phyloP scores from a whole-genome alignment of 64 coral and sea anemone species.

The Acropora yongei region DNA sequence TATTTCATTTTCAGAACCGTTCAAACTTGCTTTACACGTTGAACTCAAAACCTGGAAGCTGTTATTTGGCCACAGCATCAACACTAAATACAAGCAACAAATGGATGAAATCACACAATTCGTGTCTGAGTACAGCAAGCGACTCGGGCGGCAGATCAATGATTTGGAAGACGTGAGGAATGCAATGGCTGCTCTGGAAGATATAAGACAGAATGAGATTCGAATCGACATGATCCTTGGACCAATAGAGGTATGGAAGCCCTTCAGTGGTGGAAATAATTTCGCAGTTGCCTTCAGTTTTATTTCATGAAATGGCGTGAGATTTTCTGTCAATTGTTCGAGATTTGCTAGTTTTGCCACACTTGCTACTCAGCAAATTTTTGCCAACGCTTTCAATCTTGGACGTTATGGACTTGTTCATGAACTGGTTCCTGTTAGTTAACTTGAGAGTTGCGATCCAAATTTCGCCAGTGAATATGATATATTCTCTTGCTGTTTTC shows the following conservation, averaged over 20 bases:
- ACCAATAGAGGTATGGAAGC: constrained; percentile 75
- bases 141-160: constrained; percentile 79
- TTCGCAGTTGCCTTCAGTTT: too few species aligned
- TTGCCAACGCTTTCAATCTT: too few species aligned
- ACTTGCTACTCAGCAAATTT: too few species aligned
- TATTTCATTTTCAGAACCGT: constrained; percentile 57
- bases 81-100: constrained; percentile 76
- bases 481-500: not conserved
- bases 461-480: too few species aligned
- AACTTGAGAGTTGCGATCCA: too few species aligned
- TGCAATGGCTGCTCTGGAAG: constrained; percentile 91
- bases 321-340: too few species aligned
- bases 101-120: constrained; percentile 96
- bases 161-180: constrained; percentile 91
- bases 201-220: constrained; percentile 90
- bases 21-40: constrained; percentile 81
- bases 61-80: constrained; percentile 90
- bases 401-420: too few species aligned
- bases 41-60: constrained; percentile 89
- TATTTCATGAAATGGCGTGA: too few species aligned
- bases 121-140: constrained; percentile 79
- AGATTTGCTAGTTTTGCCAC: too few species aligned
- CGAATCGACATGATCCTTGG: constrained; percentile 92
- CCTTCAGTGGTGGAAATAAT: too few species aligned
- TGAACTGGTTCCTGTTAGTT: too few species aligned